phyloP scores from a whole-genome alignment of 2,888 invertebrate genomes.

The Piscicola geometra region DNA sequence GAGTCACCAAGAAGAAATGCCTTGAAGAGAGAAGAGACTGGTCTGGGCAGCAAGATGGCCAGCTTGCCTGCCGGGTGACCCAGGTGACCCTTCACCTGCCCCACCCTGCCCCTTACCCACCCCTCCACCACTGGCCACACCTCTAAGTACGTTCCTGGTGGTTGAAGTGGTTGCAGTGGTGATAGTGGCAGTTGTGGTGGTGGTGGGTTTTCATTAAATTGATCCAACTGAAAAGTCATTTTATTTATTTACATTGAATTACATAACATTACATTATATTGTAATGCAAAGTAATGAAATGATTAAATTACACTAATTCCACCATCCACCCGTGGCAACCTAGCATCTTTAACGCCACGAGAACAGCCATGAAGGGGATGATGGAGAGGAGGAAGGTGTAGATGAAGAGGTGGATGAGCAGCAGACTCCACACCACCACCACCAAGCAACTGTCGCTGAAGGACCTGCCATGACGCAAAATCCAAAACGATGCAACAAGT shows the following conservation, averaged over 20 bases:
- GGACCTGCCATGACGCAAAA: slow-evolving; percentile 15
- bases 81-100: slow-evolving; percentile 33
- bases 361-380: slow-evolving; percentile 68
- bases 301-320: too few relatives aligned
- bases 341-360: slow-evolving; percentile 63
- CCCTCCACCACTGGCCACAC: slow-evolving; percentile 38
- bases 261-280: too few relatives aligned
- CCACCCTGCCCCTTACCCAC: slow-evolving; percentile 17
- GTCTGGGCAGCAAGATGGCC: slow-evolving; percentile 63
- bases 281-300: too few relatives aligned
- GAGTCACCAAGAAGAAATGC: slow-evolving; percentile 59
- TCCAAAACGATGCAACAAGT: neutral
- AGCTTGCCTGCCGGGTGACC: slow-evolving; percentile 36
- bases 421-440: slow-evolving; percentile 71
- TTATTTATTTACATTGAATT: too few relatives aligned
- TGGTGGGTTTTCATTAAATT: too few relatives aligned
- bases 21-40: slow-evolving; percentile 71
- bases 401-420: slow-evolving; percentile 78
- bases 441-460: slow-evolving; percentile 55
- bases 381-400: slow-evolving; percentile 76
- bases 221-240: too few relatives aligned
- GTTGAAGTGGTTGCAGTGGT: neutral
- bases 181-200: too few relatives aligned
- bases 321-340: too few relatives aligned
- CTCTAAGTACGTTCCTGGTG: slow-evolving; percentile 40